phyloP scores from a whole-genome alignment of 2,113 vertebrate genomes.

The Corythornis cristatus region DNA sequence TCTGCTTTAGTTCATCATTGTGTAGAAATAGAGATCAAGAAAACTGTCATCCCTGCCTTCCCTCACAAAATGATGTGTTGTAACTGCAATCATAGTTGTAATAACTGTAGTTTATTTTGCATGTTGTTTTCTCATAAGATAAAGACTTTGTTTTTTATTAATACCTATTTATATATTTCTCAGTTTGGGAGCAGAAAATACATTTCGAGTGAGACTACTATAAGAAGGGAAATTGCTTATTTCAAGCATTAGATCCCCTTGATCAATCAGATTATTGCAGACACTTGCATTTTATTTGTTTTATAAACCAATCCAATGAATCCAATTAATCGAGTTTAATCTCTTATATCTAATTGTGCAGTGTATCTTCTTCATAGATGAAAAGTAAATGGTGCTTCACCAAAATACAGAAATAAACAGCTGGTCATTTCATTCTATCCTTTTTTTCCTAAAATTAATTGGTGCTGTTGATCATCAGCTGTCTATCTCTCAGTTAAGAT shows the following conservation, averaged over 20 bases:
- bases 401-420: constrained; percentile 40
- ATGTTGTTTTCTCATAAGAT: not conserved
- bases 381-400: constrained; percentile 34
- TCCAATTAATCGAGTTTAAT: constrained; percentile 27
- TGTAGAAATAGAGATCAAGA: not conserved
- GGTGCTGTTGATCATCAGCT: not conserved
- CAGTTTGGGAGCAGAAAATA: not conserved
- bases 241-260: not conserved
- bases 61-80: not conserved
- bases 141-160: not conserved
- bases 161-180: not conserved
- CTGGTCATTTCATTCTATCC: not conserved
- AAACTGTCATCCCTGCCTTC: not conserved
- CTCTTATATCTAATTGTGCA: not conserved
- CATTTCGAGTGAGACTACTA: not conserved
- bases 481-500: not conserved
- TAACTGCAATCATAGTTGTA: not conserved
- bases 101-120: not conserved
- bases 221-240: not conserved
- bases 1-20: not conserved
- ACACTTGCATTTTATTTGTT: not conserved
- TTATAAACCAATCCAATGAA: not conserved
- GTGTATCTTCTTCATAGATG: not conserved
- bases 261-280: not conserved
- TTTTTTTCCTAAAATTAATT: not conserved